phyloP scores from a whole-genome alignment of 2,888 invertebrate genomes.

The Thymelicus acteon region DNA sequence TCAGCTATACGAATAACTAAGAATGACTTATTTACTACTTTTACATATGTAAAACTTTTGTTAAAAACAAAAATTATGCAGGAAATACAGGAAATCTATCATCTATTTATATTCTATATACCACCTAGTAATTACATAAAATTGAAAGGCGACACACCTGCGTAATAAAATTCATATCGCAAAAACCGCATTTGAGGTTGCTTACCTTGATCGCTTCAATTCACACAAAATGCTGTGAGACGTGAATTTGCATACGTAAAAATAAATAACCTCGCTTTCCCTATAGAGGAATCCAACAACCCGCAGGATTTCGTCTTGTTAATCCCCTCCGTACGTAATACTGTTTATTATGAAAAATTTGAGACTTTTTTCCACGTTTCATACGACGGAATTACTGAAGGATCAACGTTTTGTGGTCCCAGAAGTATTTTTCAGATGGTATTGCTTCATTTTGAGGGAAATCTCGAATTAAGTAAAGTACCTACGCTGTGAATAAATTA shows the following conservation, averaged over 20 bases:
- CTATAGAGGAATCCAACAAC: background rate
- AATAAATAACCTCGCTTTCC: slow-evolving; percentile 1
- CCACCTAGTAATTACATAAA: no score
- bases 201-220: background rate
- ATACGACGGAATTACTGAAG: slow-evolving; percentile 5
- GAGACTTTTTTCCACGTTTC: slow-evolving; percentile 14
- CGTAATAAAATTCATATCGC: no score
- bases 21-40: no score
- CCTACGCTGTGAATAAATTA: background rate
- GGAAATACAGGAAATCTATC: no score
- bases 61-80: no score
- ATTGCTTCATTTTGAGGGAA: background rate
- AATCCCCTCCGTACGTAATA: slow-evolving; percentile 16
- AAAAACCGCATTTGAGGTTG: background rate
- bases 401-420: slow-evolving; percentile 5
- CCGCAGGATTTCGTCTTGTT: slow-evolving; percentile 11
- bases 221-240: background rate
- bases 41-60: no score
- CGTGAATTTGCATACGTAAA: slow-evolving; percentile 6
- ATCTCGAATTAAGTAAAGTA: background rate
- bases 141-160: no score
- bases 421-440: background rate
- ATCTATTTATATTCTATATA: no score
- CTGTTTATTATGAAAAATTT: slow-evolving; percentile 22
- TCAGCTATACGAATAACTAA: no score